Conservation (phyloP, 2,888 invertebrate species). For the Noctua fimbriata region DNA sequence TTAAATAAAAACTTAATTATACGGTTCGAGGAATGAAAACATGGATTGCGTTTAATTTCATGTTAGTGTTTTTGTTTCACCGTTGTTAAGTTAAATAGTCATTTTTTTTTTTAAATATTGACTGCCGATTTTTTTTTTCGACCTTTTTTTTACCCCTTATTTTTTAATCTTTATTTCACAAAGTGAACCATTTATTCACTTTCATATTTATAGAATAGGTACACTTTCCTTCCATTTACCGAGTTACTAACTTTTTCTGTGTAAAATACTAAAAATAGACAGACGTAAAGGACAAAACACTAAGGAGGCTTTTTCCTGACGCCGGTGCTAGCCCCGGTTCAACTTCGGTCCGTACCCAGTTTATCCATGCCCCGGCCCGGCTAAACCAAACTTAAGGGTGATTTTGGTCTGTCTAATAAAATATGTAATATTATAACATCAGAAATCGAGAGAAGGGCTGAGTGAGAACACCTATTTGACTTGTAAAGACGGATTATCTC, state of each 20-base stretch:
- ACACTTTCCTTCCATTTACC: background rate
- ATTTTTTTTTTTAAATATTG: background rate
- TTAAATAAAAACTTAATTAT: background rate
- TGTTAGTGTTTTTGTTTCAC: background rate
- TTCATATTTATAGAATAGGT: background rate
- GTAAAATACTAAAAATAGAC: background rate
- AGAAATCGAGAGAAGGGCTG: background rate
- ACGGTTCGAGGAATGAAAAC: background rate
- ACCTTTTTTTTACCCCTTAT: background rate
- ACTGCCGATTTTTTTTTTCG: background rate
- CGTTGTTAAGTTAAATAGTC: background rate
- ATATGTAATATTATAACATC: conserved; percentile 24
- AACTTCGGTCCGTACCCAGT: background rate
- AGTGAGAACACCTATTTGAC: conserved; percentile 12
- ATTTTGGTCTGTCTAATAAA: background rate
- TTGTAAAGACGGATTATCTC: conserved; percentile 39
- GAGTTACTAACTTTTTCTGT: background rate
- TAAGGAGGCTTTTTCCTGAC: background rate
- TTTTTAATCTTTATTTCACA: background rate
- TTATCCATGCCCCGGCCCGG: background rate
- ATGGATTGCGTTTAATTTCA: background rate
- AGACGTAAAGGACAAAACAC: background rate
- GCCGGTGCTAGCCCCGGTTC: background rate
- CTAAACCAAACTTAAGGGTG: background rate
- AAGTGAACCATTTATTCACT: background rate